Conservation (phyloP, 2,797 vertebrate genomes). For the Lacerta agilis region DNA sequence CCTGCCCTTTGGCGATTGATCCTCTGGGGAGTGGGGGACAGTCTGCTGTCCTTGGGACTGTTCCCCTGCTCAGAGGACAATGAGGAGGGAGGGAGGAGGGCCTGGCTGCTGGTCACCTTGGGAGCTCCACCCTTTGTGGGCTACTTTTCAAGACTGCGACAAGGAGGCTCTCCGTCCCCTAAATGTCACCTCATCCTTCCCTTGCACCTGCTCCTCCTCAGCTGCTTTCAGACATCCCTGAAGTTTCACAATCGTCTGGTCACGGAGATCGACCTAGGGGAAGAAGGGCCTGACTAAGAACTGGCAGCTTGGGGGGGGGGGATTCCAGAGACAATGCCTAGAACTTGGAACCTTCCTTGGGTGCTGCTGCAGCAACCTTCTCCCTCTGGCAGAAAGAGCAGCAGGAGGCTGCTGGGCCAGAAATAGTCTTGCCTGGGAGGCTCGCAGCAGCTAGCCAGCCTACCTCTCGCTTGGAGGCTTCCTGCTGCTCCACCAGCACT, state of each 20-base stretch:
- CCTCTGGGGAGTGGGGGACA: too few species aligned
- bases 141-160: neutral
- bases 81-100: too few species aligned
- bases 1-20: too few species aligned
- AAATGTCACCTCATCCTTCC: constrained; percentile 68
- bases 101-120: neutral
- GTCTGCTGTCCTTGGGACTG: too few species aligned
- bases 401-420: too few species aligned
- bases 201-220: constrained; percentile 58
- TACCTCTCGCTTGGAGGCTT: neutral
- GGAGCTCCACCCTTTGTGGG: neutral
- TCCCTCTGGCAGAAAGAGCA: neutral
- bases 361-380: neutral
- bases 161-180: neutral
- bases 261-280: constrained; percentile 69
- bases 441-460: too few species aligned
- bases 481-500: constrained; percentile 51
- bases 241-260: constrained; percentile 69
- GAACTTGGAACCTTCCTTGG: constrained; percentile 6
- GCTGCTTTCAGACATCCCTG: constrained; percentile 64
- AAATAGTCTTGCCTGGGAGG: neutral
- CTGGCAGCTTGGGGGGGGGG: neutral
- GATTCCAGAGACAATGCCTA: constrained; percentile 19
- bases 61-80: neutral
- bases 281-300: constrained; percentile 36